Conservation (phyloP, 2,113 vertebrate species). For the Lagopus muta region DNA sequence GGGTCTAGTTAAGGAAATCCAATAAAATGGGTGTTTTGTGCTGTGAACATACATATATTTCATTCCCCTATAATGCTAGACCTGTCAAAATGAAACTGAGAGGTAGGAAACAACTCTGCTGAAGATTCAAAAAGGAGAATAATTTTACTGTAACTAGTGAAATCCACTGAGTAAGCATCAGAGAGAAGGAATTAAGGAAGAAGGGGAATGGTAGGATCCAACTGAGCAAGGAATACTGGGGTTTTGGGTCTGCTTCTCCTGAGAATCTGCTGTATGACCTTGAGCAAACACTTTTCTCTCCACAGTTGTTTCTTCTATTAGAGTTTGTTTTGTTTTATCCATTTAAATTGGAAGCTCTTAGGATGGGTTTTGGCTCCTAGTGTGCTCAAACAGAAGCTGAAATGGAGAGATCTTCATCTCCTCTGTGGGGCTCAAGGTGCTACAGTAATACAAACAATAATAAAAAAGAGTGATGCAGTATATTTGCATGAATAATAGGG, state of each 20-base stretch:
- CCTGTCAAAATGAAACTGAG: background rate
- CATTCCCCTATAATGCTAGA: background rate
- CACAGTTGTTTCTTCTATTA: background rate
- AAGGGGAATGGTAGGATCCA: background rate
- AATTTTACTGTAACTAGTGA: background rate
- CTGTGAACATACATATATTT: background rate
- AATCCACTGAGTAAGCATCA: background rate
- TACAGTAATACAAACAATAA: slow-evolving; percentile 57
- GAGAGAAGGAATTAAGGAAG: background rate
- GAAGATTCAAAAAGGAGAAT: background rate
- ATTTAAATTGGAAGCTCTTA: slow-evolving; percentile 26
- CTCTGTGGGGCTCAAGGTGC: slow-evolving; percentile 30
- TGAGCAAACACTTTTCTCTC: background rate
- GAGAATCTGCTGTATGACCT: background rate
- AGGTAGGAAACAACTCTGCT: background rate
- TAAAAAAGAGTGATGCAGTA: slow-evolving; percentile 21
- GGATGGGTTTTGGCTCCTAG: background rate
- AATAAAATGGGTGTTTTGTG: background rate
- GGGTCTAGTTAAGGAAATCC: slow-evolving; percentile 16
- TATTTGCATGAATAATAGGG: slow-evolving; percentile 49
- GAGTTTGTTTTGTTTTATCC: slow-evolving; percentile 14
- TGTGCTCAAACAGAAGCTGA: slow-evolving; percentile 37
- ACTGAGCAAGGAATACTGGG: background rate
- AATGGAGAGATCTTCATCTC: background rate
- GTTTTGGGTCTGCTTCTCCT: background rate